These are phyloP conservation scores for Halcyon malimbica DNA, from an alignment of 2,113 vertebrate species.

Conservation along the genomic window DNA sequence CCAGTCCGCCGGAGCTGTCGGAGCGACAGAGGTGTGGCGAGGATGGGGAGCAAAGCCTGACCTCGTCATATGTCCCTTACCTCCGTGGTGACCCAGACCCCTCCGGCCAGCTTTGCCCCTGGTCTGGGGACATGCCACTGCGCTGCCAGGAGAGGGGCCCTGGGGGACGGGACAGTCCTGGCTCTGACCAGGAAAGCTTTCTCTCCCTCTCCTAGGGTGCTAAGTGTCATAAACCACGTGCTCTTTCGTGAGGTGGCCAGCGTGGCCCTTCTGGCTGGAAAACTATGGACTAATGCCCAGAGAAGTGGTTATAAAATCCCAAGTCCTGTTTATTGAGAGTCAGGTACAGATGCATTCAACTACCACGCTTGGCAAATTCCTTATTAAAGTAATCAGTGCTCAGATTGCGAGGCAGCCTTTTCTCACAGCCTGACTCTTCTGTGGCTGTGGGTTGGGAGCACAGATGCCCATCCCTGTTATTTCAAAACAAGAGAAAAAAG, in stretches of 20 bases:
- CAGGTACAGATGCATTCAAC: neutral
- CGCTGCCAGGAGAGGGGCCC: neutral
- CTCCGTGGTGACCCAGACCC: neutral
- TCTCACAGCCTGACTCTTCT: neutral
- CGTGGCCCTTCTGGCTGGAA: neutral
- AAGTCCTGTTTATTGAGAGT: neutral
- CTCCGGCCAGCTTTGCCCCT: neutral
- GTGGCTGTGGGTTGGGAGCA: conserved; percentile 48
- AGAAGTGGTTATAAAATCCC: neutral
- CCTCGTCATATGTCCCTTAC: fast-evolving
- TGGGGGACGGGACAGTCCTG: neutral
- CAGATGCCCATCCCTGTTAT: conserved; percentile 53
- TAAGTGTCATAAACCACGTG: fast-evolving
- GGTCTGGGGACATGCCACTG: neutral
- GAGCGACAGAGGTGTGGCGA: fast-evolving
- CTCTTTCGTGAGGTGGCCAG: neutral
- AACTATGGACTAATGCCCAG: neutral
- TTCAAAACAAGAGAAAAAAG: conserved; percentile 31
- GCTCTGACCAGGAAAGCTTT: neutral
- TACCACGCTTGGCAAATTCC: neutral
- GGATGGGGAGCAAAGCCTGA: neutral
- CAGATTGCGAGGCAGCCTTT: neutral
- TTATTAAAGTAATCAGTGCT: neutral
- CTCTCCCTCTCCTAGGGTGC: too few species aligned
- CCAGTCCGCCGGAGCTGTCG: fast-evolving